phyloP scores from a whole-genome alignment of 2,113 vertebrate genomes.

The Isichthys henryi region DNA sequence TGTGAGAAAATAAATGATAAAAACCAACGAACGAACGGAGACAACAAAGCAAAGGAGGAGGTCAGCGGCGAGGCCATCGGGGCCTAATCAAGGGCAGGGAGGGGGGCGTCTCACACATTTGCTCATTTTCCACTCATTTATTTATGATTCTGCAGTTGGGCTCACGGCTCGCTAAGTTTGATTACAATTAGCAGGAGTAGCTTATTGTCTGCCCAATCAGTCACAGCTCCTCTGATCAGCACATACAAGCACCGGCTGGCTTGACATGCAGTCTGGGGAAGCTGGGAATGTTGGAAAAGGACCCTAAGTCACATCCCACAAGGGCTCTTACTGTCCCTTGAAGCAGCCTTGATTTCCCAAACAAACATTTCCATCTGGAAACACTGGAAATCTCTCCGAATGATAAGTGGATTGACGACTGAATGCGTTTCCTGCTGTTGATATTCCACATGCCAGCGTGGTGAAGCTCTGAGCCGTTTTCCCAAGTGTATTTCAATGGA shows the following conservation, averaged over 20 bases:
- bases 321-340: background rate
- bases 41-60: background rate
- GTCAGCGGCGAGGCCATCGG: background rate
- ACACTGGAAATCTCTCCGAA: background rate
- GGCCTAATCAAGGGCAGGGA: background rate
- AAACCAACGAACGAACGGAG: background rate
- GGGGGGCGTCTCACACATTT: background rate
- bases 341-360: background rate
- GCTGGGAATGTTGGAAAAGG: background rate
- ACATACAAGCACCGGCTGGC: background rate
- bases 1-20: background rate
- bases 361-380: background rate
- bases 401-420: background rate
- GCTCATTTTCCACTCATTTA: background rate
- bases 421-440: background rate
- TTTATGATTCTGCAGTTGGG: background rate
- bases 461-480: background rate
- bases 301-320: background rate
- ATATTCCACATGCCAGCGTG: background rate
- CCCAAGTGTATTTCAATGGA: conserved; percentile 23
- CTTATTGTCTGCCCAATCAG: background rate
- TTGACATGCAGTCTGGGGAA: background rate
- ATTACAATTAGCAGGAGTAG: background rate
- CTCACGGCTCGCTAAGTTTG: background rate
- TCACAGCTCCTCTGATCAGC: background rate